Evolutionary conservation across 2,113 vertebrate genomes (phyloP), one percentile per base, ranked within the genome.

Genomic region (Syngnathus scovelli): DNA sequence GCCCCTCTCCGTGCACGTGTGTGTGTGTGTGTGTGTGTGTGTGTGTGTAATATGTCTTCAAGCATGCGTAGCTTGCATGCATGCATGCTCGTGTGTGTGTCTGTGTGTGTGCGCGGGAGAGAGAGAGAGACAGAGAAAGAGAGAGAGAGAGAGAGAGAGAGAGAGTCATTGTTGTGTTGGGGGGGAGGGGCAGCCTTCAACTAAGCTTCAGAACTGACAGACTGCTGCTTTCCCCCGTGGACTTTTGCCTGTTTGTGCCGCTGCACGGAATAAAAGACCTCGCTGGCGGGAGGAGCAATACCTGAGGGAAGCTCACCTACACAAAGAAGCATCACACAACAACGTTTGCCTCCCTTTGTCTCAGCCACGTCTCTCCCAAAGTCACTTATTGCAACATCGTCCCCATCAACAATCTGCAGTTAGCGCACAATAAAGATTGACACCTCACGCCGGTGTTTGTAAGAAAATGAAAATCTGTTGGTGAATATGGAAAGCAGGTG

Each of bases 191-290:
- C 66, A 48, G 65, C 33, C 60, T 77, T 74, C 6, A 19, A 74
- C 76, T 75, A 82, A 85, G 72, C 83, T 72, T 68, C 79, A 69
- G 33, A 79, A 71, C 74, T 79, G 78, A 86, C 77, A 78, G 86
- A 78, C 77, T 85, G 76, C 70, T 72, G 79, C 75, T 80, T 83
- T 76, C 60, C 74, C 76, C 75, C 7, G 52, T 64, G 71, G 80
- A 88, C 76, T 10, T 44, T 71, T 76, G 74, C 49, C 72, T 84
- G 78, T 85, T 86, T 85, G 81, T 83, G 72, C 74, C 65, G 74
- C 74, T 65, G 72, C 64, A 60, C 71, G 69, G 70, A 85, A 84
- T 83, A 82, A 85, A 58, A 86, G 72, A 78, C 67, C 66, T 76
- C 33, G 66, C 78, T 78, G 72, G 67, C 12, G 19, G 83, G 73